phyloP scores from a whole-genome alignment of 35 echinoderm and acorn worm genomes.

The Apostichopus japonicus region DNA sequence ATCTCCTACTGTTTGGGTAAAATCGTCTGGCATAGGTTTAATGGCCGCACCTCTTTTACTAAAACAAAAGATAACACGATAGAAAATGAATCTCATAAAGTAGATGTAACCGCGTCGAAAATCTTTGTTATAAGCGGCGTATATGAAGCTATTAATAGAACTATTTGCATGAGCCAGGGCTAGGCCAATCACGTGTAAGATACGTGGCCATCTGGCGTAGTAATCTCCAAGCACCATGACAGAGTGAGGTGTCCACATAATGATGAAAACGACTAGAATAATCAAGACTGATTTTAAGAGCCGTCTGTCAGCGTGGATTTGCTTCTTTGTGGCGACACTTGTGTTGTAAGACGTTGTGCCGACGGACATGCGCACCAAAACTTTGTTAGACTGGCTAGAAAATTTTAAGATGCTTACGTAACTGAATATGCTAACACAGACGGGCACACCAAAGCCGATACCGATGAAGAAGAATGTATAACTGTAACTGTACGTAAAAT shows the following conservation, averaged over 20 bases:
- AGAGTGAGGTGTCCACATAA: slow-evolving; percentile 83
- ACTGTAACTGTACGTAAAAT: slow-evolving; percentile 54
- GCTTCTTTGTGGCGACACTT: background rate
- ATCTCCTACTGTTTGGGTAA: background rate
- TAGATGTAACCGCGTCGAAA: slow-evolving; percentile 73
- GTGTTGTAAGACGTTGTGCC: slow-evolving; percentile 13
- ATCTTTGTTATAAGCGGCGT: slow-evolving; percentile 73
- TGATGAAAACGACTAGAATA: slow-evolving; percentile 76
- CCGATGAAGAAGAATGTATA: slow-evolving; percentile 73
- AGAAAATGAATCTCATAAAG: slow-evolving; percentile 54
- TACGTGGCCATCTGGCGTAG: slow-evolving; percentile 40
- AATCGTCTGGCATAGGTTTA: background rate
- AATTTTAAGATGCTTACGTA: slow-evolving; percentile 12
- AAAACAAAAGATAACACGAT: background rate
- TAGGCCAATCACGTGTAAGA: slow-evolving; percentile 59
- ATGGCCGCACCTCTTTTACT: background rate
- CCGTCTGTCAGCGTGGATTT: slow-evolving; percentile 51
- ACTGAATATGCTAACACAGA: background rate
- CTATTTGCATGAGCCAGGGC: slow-evolving; percentile 75
- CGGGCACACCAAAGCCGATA: slow-evolving; percentile 6
- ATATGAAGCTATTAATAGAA: slow-evolving; percentile 82
- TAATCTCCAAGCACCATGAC: slow-evolving; percentile 74
- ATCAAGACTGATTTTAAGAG: slow-evolving; percentile 74
- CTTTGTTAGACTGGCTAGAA: background rate
- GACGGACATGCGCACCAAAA: background rate